Evolutionary conservation across 64 coral and sea anemone genomes (phyloP).

Genomic region (Pocillopora verrucosa): DNA sequence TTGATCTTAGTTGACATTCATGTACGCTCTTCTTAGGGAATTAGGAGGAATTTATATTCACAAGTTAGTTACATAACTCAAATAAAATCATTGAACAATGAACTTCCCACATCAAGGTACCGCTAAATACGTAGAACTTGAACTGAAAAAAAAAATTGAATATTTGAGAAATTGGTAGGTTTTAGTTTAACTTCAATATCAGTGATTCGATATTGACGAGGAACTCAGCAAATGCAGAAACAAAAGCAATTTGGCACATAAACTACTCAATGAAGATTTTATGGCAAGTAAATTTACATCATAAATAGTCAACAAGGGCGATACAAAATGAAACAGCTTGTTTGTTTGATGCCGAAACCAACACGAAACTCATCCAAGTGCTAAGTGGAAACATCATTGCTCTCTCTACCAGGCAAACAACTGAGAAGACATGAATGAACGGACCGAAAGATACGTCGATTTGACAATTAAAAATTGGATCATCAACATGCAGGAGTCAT

Average conservation of each 20-base stretch:
- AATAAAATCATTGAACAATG: too few relatives aligned
- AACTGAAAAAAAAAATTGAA: too few relatives aligned
- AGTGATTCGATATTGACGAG: neutral
- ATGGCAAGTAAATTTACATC: neutral
- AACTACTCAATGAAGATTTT: neutral
- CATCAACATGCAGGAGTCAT: neutral
- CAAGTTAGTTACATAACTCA: too few relatives aligned
- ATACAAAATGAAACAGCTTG: neutral
- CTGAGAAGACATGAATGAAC: constrained; percentile 2
- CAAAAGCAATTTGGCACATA: neutral
- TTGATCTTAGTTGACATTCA: too few relatives aligned
- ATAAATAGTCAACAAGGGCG: neutral
- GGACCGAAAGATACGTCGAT: neutral
- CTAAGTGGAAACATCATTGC: neutral
- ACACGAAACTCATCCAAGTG: neutral
- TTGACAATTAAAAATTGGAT: constrained; percentile 13
- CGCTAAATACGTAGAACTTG: too few relatives aligned
- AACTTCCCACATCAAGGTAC: too few relatives aligned
- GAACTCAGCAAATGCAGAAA: neutral
- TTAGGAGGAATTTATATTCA: too few relatives aligned
- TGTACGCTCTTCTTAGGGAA: too few relatives aligned
- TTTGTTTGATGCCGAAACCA: neutral
- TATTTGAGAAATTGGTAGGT: neutral
- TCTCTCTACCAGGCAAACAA: neutral
- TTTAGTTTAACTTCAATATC: neutral